These are phyloP conservation scores for Petrolisthes manimaculis DNA, from an alignment of 2,888 invertebrate genomes.

Conservation along the genomic window DNA sequence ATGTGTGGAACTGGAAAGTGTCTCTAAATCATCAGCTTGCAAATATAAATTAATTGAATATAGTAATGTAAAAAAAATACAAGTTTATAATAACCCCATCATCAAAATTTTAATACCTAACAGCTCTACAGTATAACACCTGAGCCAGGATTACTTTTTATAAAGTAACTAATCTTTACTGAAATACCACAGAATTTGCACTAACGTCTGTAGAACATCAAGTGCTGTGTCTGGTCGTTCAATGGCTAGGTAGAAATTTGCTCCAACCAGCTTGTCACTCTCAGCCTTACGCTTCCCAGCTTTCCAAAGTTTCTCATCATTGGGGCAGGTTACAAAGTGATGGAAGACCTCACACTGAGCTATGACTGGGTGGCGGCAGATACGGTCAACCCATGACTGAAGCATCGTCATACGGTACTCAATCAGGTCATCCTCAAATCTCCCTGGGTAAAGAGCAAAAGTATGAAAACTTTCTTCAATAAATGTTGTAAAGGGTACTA, in stretches of 20 bases:
- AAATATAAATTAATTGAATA: too few species aligned
- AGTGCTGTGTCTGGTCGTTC: slow-evolving; percentile 86
- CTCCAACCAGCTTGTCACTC: slow-evolving; percentile 89
- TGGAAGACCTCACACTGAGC: slow-evolving; percentile 93
- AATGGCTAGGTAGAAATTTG: slow-evolving; percentile 90
- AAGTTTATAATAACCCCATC: not conserved
- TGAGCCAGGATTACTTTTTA: not conserved
- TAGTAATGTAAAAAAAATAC: too few species aligned
- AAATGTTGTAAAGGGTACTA: not conserved
- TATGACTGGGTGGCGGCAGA: slow-evolving; percentile 95
- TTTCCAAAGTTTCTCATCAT: slow-evolving; percentile 98
- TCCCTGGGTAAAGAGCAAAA: slow-evolving; percentile 73
- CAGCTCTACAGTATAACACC: not conserved
- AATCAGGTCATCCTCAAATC: slow-evolving; percentile 97
- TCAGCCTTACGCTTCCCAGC: slow-evolving; percentile 95
- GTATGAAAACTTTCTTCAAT: not conserved
- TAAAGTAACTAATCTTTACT: not conserved
- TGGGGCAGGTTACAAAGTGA: slow-evolving; percentile 92
- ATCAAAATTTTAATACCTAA: slow-evolving; percentile 21
- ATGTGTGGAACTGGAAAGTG: too few species aligned
- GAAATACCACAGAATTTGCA: slow-evolving; percentile 52
- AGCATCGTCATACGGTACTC: slow-evolving; percentile 93
- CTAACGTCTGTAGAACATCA: slow-evolving; percentile 72
- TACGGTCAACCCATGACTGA: slow-evolving; percentile 96
- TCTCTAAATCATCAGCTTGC: too few species aligned